Base-by-base conservation (phyloP, 2,113 vertebrate species). In the Saguinus imperator region DNA sequence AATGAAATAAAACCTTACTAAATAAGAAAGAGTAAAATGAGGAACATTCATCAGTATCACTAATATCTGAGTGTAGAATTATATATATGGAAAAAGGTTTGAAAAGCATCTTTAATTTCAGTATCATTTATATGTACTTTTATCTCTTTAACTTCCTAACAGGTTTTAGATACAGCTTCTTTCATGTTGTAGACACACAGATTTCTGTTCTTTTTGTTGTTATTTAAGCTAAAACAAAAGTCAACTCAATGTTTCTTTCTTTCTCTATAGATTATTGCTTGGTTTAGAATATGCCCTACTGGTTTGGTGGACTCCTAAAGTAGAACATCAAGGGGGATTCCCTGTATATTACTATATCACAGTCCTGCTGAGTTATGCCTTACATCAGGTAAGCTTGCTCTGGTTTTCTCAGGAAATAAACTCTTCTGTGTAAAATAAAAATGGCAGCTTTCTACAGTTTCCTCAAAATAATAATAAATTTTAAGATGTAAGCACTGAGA, bases 221-320 rank as follows among this genome's bases (percentile, higher is more conserved):
- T 93, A 37, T 79, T 87, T 89, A 48, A 75, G 20, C 68, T 87
- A 37, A 95, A 75, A 84, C 70, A 20, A 0, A 17, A 80, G 43
- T 92, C 68, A 95, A 5, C 27, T 72, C 8, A n/a, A 1, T 64
- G 40, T 79, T 86, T 40, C 6, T 85, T 61, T 97, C 16, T 87
- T 18, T 85, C 89, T 55, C 84, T 98, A 8, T 96, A 99, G 99
- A 95, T 98, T 99, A 82, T 98, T 99, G 64, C 99, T 99, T 85
- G 99, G 99, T 32, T 98, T 99, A 94, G 99, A 98, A 91, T 99
- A 99, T 35, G 99, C 99, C 32, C 94, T 99, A 27, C 97, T 99
- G 97, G 99, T 99, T 43, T 99, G 99, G 99, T 99, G 99, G 99
- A 99, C 99, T 85, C 99, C 99, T 75, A 99, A 98, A 97, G 98